These are phyloP conservation scores for Tachystola acroxantha DNA, from an alignment of 2,888 invertebrate genomes.

Conservation along the genomic window DNA sequence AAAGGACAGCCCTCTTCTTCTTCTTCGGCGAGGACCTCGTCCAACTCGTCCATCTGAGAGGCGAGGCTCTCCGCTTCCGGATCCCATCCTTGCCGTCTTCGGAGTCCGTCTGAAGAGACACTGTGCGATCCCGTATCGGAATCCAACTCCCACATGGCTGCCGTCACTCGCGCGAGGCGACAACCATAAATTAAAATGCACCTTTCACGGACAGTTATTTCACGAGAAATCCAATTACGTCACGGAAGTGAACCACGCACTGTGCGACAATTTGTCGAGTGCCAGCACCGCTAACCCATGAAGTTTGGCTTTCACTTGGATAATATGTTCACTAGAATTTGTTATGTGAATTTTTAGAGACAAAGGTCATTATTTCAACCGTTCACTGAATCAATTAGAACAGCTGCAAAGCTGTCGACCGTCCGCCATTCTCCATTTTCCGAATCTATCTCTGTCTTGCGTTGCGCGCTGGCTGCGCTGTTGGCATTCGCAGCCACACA, in stretches of 20 bases:
- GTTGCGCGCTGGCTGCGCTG: neutral
- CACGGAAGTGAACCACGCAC: slow-evolving; percentile 36
- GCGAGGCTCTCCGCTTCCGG: slow-evolving; percentile 68
- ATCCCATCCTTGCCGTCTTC: slow-evolving; percentile 72
- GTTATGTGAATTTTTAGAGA: neutral
- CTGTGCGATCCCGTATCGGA: slow-evolving; percentile 64
- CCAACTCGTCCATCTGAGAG: slow-evolving; percentile 71
- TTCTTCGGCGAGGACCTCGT: slow-evolving; percentile 84
- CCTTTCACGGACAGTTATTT: slow-evolving; percentile 41
- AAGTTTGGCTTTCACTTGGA: neutral
- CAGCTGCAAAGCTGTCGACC: slow-evolving; percentile 30
- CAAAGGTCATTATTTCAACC: slow-evolving; percentile 8
- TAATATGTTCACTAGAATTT: slow-evolving; percentile 4
- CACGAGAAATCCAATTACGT: slow-evolving; percentile 64
- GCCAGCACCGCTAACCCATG: neutral
- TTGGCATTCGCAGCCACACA: neutral
- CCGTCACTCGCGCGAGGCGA: slow-evolving; percentile 17
- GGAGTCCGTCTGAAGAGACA: slow-evolving; percentile 68
- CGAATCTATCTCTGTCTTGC: slow-evolving; percentile 18
- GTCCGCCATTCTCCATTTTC: slow-evolving; percentile 16
- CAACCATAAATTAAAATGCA: slow-evolving; percentile 6
- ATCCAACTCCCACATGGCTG: slow-evolving; percentile 69
- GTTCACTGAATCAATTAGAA: slow-evolving; percentile 22
- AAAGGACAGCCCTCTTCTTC: slow-evolving; percentile 91
- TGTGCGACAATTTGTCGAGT: slow-evolving; percentile 7